phyloP scores from a whole-genome alignment of 2,797 vertebrate species.

The Tangara arthus region DNA sequence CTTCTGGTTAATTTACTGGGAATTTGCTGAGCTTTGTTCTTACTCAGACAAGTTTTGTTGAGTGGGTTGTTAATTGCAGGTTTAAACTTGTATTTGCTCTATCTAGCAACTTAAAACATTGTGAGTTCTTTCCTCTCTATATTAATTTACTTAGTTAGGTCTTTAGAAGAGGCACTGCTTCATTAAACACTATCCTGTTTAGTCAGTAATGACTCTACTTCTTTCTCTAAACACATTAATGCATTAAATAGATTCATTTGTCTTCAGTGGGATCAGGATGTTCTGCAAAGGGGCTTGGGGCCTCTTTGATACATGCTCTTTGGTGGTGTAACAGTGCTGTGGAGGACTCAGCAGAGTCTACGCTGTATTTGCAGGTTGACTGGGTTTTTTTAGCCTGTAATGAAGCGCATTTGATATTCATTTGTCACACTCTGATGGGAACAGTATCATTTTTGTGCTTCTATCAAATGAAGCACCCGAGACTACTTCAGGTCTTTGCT shows the following conservation, averaged over 20 bases:
- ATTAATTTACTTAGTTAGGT: background rate
- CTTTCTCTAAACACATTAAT: background rate
- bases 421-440: background rate
- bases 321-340: background rate
- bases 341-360: background rate
- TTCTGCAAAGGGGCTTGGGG: background rate
- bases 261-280: background rate
- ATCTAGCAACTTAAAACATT: background rate
- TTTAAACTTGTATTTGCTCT: conserved; percentile 15
- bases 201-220: background rate
- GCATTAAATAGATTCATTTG: background rate
- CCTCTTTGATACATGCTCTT: background rate
- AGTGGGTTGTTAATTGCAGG: conserved; percentile 4
- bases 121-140: background rate
- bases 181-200: conserved; percentile 18
- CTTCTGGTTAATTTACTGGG: conserved; percentile 4
- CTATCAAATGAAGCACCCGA: background rate
- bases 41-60: conserved; percentile 5
- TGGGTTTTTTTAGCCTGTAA: background rate
- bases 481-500: background rate
- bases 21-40: conserved; percentile 29
- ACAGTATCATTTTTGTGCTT: background rate
- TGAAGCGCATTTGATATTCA: background rate
- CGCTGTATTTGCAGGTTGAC: background rate
- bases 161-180: conserved; percentile 12